phyloP scores from a whole-genome alignment of 2,888 invertebrate genomes.

The Anoncus sp. region DNA sequence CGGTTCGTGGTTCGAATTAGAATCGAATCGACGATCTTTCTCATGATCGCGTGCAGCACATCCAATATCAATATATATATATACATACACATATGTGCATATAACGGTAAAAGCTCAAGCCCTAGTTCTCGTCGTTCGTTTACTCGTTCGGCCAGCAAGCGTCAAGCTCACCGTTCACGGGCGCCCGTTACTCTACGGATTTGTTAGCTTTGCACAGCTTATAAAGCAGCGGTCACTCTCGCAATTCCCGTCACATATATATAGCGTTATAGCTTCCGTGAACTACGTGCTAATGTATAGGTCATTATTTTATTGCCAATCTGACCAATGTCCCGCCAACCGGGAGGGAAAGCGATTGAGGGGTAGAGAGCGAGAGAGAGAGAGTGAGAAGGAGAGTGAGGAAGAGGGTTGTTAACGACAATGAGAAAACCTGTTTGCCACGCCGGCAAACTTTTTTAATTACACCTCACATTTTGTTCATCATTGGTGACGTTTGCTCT shows the following conservation, averaged over 20 bases:
- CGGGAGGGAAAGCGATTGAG: too few relatives aligned
- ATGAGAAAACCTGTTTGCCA: constrained; percentile 21
- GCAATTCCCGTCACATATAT: constrained; percentile 17
- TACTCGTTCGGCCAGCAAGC: constrained; percentile 34
- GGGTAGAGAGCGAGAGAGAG: neutral
- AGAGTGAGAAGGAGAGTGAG: neutral
- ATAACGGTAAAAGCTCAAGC: constrained; percentile 21
- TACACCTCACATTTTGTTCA: constrained; percentile 47
- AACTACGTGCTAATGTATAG: constrained; percentile 29
- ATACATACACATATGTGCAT: neutral
- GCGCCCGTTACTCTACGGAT: constrained; percentile 37
- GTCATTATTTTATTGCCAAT: constrained; percentile 64
- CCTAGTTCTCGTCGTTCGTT: constrained; percentile 38
- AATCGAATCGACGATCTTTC: constrained; percentile 48
- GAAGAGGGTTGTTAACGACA: constrained; percentile 32
- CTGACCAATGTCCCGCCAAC: constrained; percentile 45
- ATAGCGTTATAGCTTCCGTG: constrained; percentile 20
- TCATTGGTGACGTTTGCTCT: neutral
- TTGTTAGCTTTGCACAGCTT: constrained; percentile 55
- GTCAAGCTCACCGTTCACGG: constrained; percentile 22
- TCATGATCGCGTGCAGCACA: constrained; percentile 4
- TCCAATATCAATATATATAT: constrained; percentile 18
- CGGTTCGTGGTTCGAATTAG: constrained; percentile 34
- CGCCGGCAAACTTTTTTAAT: constrained; percentile 62
- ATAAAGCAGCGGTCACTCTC: constrained; percentile 33